Evolutionary conservation across 2,888 invertebrate genomes (phyloP).

Genomic region (Trachelus iudaicus): DNA sequence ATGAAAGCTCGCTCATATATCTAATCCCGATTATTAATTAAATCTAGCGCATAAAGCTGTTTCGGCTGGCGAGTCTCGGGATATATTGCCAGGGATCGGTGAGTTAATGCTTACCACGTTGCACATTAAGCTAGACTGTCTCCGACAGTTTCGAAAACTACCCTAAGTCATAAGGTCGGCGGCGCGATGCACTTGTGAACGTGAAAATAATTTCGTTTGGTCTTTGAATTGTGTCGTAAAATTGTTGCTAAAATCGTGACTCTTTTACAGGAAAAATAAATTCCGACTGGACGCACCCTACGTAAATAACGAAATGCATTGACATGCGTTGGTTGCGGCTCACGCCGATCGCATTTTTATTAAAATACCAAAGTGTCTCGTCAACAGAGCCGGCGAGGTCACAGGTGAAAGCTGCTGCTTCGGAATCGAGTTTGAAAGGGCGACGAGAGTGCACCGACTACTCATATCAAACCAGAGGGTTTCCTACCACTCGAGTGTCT

Average conservation of each 20-base stretch:
- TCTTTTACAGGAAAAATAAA: too few species aligned
- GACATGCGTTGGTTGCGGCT: neutral
- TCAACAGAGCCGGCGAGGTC: neutral
- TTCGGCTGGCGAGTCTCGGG: constrained; percentile 52
- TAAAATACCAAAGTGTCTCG: neutral
- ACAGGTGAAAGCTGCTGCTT: too few species aligned
- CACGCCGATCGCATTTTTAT: constrained; percentile 13
- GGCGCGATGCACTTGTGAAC: too few species aligned
- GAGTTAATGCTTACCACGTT: constrained; percentile 47
- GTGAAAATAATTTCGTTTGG: too few species aligned
- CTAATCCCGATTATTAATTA: constrained; percentile 63
- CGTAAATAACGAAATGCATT: too few species aligned
- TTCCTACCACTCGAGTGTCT: too few species aligned
- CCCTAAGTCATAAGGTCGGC: too few species aligned
- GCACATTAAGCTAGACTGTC: too few species aligned
- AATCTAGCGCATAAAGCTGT: constrained; percentile 59
- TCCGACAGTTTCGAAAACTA: too few species aligned
- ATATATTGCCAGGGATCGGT: constrained; percentile 54
- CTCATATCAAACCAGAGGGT: neutral
- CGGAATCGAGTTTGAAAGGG: constrained; percentile 7
- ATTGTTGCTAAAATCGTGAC: too few species aligned
- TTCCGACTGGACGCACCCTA: too few species aligned
- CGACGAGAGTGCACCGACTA: constrained; percentile 5
- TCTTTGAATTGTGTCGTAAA: too few species aligned
- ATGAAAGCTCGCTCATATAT: constrained; percentile 39